These are phyloP conservation scores for Pterocles burchelli DNA, from an alignment of 2,113 vertebrate genomes.

Conservation along the genomic window DNA sequence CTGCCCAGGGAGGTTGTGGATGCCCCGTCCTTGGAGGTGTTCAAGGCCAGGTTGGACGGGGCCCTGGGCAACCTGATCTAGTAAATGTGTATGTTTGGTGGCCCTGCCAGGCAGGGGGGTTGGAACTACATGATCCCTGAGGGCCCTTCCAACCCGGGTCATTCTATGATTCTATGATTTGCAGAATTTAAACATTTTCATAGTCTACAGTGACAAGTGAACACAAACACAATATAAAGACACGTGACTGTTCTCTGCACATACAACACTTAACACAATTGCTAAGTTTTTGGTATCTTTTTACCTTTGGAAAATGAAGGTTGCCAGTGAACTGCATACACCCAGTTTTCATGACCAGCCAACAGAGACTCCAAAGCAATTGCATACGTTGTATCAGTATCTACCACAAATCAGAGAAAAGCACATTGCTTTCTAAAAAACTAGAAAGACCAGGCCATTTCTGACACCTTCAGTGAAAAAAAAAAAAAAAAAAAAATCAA, in stretches of 20 bases:
- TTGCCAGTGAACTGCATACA: constrained; percentile 95
- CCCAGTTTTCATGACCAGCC: constrained; percentile 95
- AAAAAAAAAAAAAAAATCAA: background rate
- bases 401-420: constrained; percentile 70
- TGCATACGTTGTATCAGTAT: constrained; percentile 73
- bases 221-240: background rate
- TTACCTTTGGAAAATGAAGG: constrained; percentile 86
- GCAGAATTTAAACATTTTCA: background rate
- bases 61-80: too few relatives aligned
- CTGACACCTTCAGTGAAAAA: background rate
- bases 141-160: too few relatives aligned
- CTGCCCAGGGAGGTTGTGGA: too few relatives aligned
- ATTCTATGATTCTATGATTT: too few relatives aligned
- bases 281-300: background rate
- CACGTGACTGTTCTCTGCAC: accelerated
- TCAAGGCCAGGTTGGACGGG: too few relatives aligned
- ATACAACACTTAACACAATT: background rate
- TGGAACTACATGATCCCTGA: too few relatives aligned
- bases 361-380: constrained; percentile 91
- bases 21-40: too few relatives aligned
- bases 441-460: background rate
- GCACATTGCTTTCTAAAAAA: background rate
- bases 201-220: background rate
- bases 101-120: too few relatives aligned
- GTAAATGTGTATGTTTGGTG: too few relatives aligned